Base-by-base conservation (phyloP, 2,797 vertebrate species). In the Pseudomugil tenellus region DNA sequence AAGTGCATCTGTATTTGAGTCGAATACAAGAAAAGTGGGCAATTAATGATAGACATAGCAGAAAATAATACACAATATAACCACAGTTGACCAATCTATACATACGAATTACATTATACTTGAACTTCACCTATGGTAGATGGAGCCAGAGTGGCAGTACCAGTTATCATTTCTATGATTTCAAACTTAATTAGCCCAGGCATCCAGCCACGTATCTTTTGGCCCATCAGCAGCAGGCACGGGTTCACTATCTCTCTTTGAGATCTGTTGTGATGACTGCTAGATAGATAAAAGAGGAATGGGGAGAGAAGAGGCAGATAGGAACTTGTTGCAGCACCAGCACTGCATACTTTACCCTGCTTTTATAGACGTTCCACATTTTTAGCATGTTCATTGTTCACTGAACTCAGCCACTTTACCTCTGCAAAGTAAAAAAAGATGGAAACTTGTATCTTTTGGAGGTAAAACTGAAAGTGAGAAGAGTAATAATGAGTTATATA, bases 141-240 rank as follows among this genome's bases (percentile, higher is more conserved):
- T 34, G 16, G 59, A 25, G 58, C 19, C 60, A 87, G 90, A 92
- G 70, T 90, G 91, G 84, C 91, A 81, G 84, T 80, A 46, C 67
- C 63, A 48, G 87, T 86, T 89, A 93, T 94, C 89, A 92, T 92
- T 84, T 76, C 80, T 56, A 77, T 31, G 87, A 92, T 93, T 93
- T 90, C 86, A 90, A 90, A 93, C 84, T 89, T 93, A 94, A 94
- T 94, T 94, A 93, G 92, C 91, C 89, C 52, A 69, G 77, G 73
- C 80, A 81, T 80, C 41, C 23, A 46, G 67, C 80, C 72, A 77
- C 76, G 57, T 78, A 58, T 81, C 84, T 76, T 84, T 84, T 19
- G 25, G 63, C 70, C 79, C 69, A 46, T 84, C 90, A 84, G 25
- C 79, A 19, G 58, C 70, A 76, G 76, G 58, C 43, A 67, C 59